Evolutionary conservation across 2,113 vertebrate genomes (phyloP).

Genomic region (Corydoras maculifer): DNA sequence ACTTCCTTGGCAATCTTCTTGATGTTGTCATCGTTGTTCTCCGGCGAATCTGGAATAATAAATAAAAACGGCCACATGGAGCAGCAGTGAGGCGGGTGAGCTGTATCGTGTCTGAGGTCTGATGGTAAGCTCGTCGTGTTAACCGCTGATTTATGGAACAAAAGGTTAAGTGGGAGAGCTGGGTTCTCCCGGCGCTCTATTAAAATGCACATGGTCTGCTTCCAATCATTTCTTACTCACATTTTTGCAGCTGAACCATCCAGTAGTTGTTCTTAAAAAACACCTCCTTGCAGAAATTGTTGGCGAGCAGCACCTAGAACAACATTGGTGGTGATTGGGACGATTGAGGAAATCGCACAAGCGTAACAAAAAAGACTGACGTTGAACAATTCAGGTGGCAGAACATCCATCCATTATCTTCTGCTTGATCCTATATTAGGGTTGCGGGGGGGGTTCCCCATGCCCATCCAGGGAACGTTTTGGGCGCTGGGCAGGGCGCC

Average conservation of each 20-base stretch:
- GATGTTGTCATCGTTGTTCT: conserved; percentile 81
- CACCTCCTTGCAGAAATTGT: conserved; percentile 78
- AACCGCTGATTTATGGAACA: conserved; percentile 41
- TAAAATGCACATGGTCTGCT: conserved; percentile 49
- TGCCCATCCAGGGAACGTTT: too few species aligned
- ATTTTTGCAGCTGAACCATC: conserved; percentile 75
- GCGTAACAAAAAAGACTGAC: too few species aligned
- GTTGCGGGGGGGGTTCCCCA: too few species aligned
- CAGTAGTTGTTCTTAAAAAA: conserved; percentile 81
- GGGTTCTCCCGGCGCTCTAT: conserved; percentile 42
- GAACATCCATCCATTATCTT: too few species aligned
- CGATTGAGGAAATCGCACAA: too few species aligned
- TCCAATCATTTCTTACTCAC: conserved; percentile 68
- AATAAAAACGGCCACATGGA: neutral
- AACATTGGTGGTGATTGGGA: too few species aligned
- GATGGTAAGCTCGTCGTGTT: conserved; percentile 2
- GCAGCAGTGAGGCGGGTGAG: conserved; percentile 9
- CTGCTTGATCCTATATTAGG: too few species aligned
- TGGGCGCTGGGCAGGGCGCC: too few species aligned
- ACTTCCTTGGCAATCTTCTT: conserved; percentile 84
- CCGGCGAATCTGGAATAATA: conserved; percentile 71
- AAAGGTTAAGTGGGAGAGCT: conserved; percentile 43
- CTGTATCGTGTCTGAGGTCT: conserved; percentile 22
- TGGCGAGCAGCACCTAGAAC: conserved; percentile 77
- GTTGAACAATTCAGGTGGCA: too few species aligned